These are phyloP conservation scores for Netelia melanura DNA, from an alignment of 2,888 invertebrate species.

Conservation along the genomic window DNA sequence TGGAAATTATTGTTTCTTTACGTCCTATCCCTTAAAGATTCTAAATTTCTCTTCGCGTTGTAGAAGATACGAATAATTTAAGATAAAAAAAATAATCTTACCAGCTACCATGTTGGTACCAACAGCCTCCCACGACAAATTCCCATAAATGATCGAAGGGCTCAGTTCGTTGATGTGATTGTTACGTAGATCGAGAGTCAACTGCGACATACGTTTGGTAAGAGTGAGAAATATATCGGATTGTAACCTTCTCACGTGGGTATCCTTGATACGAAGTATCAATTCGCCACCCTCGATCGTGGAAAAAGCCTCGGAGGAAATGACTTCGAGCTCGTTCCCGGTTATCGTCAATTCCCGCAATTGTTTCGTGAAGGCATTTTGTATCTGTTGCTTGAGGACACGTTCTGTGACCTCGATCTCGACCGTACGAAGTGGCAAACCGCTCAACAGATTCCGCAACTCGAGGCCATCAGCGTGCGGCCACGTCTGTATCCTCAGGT, in stretches of 20 bases:
- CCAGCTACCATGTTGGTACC: conserved; percentile 94
- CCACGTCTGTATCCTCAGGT: conserved; percentile 91
- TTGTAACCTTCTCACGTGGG: conserved; percentile 92
- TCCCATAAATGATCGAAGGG: conserved; percentile 94
- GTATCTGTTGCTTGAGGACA: conserved; percentile 90
- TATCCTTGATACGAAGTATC: conserved; percentile 91
- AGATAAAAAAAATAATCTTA: conserved; percentile 81
- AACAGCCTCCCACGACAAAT: conserved; percentile 94
- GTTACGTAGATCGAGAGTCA: conserved; percentile 93
- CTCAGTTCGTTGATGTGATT: conserved; percentile 94
- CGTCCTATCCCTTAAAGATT: background rate
- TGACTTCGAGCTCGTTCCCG: conserved; percentile 90
- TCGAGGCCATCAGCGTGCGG: conserved; percentile 91
- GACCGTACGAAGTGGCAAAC: conserved; percentile 90
- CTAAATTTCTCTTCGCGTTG: background rate
- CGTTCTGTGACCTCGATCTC: conserved; percentile 92
- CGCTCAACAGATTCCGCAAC: conserved; percentile 90
- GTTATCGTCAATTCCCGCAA: conserved; percentile 93
- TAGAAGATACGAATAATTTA: background rate
- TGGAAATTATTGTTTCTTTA: background rate
- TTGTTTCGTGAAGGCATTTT: conserved; percentile 92
- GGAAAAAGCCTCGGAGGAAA: conserved; percentile 92
- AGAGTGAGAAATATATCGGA: conserved; percentile 92
- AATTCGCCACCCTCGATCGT: conserved; percentile 92
- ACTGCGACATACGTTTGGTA: conserved; percentile 90